phyloP scores from a whole-genome alignment of 2,797 vertebrate species.

The Oreonectes daqikongensis region DNA sequence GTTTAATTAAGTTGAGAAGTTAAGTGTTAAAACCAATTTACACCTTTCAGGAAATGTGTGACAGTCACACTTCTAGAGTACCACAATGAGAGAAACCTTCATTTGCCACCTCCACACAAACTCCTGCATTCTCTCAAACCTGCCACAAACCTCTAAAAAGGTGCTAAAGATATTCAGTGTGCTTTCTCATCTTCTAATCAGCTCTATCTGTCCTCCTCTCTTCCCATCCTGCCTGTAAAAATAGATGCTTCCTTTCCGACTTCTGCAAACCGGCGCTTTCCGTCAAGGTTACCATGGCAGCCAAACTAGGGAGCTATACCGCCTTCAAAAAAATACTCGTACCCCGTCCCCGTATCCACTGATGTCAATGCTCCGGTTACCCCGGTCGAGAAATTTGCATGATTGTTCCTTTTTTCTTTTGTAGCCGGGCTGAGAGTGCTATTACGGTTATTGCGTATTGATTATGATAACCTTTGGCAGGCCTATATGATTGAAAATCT shows the following conservation, averaged over 20 bases:
- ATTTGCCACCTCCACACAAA: slow-evolving; percentile 1
- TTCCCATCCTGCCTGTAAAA: slow-evolving; percentile 26
- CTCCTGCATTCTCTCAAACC: slow-evolving; percentile 25
- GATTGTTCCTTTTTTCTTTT: slow-evolving; percentile 50
- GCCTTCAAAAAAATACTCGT: slow-evolving; percentile 5
- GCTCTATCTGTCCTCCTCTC: slow-evolving; percentile 33
- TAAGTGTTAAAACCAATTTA: slow-evolving; percentile 81
- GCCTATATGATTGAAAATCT: slow-evolving; percentile 43
- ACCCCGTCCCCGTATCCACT: slow-evolving; percentile 17
- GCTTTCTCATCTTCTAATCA: slow-evolving; percentile 46
- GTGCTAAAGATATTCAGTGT: slow-evolving; percentile 58
- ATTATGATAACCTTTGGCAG: slow-evolving; percentile 57
- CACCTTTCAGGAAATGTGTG: slow-evolving; percentile 67
- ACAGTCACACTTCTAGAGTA: slow-evolving; percentile 60
- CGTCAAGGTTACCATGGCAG: slow-evolving; percentile 43
- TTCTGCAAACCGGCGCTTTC: slow-evolving; percentile 15
- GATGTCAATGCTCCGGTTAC: slow-evolving; percentile 27
- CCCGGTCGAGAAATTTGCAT: slow-evolving; percentile 42
- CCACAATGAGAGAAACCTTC: slow-evolving; percentile 38
- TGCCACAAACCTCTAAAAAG: slow-evolving; percentile 48
- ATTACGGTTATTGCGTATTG: slow-evolving; percentile 60
- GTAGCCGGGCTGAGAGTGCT: slow-evolving; percentile 30
- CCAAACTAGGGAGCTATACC: slow-evolving; percentile 26
- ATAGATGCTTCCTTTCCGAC: slow-evolving; percentile 28
- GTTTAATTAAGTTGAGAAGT: slow-evolving; percentile 77